Evolutionary conservation across 2,797 vertebrate genomes (phyloP).

Genomic region (Rachycentron canadum): DNA sequence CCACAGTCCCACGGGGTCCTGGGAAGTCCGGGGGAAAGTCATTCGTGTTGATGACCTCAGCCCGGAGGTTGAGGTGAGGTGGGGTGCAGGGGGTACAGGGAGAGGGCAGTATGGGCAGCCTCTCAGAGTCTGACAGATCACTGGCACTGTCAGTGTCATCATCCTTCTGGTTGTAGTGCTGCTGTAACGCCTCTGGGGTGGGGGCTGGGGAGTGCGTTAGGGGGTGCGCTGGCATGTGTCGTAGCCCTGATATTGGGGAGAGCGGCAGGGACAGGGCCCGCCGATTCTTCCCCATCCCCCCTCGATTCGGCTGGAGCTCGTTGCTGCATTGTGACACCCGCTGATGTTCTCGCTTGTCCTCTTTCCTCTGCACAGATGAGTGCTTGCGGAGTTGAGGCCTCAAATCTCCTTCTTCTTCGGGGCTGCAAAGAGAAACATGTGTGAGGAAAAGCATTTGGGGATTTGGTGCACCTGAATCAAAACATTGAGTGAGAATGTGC

Average conservation of each 20-base stretch:
- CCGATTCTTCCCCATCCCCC: conserved; percentile 79
- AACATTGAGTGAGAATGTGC: conserved; percentile 1
- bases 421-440: conserved; percentile 67
- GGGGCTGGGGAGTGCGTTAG: conserved; percentile 69
- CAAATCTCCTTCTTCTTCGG: conserved; percentile 76
- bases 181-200: conserved; percentile 81
- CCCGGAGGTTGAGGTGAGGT: conserved; percentile 93
- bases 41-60: conserved; percentile 90
- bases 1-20: conserved; percentile 64
- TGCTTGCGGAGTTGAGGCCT: conserved; percentile 78
- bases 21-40: conserved; percentile 86
- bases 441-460: conserved; percentile 25
- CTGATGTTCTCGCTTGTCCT: conserved; percentile 78
- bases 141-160: conserved; percentile 94
- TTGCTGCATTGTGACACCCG: conserved; percentile 61
- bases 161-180: conserved; percentile 85
- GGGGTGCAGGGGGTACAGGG: conserved; percentile 93
- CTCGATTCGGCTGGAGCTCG: conserved; percentile 67
- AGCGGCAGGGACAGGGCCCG: conserved; percentile 84
- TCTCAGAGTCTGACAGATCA: conserved; percentile 96
- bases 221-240: conserved; percentile 73
- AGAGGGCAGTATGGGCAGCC: conserved; percentile 91
- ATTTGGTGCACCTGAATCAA: conserved; percentile 23
- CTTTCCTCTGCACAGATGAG: conserved; percentile 69
- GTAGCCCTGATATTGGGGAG: conserved; percentile 81